Evolutionary conservation across 2,113 vertebrate genomes (phyloP).

Genomic region (Leiothrix lutea): DNA sequence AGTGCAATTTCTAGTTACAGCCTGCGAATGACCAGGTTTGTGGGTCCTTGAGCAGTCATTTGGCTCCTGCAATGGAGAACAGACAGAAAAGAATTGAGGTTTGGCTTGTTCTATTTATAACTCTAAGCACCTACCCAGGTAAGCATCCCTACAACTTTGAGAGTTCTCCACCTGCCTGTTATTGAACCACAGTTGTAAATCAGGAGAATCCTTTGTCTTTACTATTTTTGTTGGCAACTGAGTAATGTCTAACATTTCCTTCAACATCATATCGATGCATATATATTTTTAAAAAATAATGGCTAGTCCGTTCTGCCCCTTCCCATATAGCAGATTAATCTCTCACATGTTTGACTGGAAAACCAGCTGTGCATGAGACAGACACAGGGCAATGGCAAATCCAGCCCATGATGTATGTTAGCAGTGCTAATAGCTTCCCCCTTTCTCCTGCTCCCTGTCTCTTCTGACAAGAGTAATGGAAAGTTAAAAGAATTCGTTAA

Average conservation of each 20-base stretch:
- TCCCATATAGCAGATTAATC: not conserved
- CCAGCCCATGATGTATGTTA: not conserved
- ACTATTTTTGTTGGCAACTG: not conserved
- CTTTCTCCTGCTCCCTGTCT: not conserved
- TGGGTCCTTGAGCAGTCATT: not conserved
- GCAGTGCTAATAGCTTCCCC: not conserved
- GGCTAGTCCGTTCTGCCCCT: not conserved
- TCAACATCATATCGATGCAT: not conserved
- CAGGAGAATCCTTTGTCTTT: not conserved
- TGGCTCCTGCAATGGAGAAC: not conserved
- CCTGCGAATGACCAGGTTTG: not conserved
- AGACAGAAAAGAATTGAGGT: not conserved
- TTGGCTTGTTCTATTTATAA: not conserved
- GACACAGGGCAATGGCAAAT: not conserved
- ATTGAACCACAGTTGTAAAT: not conserved
- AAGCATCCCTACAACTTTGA: not conserved
- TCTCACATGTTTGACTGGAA: not conserved
- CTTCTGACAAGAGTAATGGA: constrained; percentile 8
- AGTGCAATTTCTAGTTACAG: not conserved
- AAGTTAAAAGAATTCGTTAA: constrained; percentile 47
- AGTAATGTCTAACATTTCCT: not conserved
- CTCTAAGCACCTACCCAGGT: not conserved
- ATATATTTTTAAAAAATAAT: not conserved
- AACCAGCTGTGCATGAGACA: not conserved
- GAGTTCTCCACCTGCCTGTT: not conserved